Percentiles rank a stretch among this genome's conserved stretches.
phyloP scores from a whole-genome alignment of 2,797 vertebrate genomes.

The Thalassophryne amazonica region DNA sequence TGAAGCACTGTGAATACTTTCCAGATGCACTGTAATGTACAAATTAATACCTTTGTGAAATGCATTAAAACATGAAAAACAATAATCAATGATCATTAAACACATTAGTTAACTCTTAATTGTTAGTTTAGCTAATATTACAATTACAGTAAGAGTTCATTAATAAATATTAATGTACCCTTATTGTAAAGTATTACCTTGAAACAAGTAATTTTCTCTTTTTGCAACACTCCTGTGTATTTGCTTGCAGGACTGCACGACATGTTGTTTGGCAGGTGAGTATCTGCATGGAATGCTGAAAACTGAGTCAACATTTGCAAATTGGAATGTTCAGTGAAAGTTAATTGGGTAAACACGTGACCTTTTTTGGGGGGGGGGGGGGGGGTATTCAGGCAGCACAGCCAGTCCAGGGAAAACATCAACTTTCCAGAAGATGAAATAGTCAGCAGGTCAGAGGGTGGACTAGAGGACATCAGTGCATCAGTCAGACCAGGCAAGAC shows the following conservation, averaged over 20 bases:
- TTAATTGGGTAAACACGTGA: neutral
- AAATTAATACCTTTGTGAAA: too few species aligned
- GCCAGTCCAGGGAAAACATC: constrained; percentile 79
- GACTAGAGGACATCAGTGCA: constrained; percentile 38
- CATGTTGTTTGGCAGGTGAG: constrained; percentile 86
- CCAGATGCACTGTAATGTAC: too few species aligned
- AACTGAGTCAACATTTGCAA: too few species aligned
- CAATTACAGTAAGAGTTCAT: too few species aligned
- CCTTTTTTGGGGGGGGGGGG: neutral
- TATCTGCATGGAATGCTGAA: constrained; percentile 44
- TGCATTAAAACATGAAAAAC: too few species aligned
- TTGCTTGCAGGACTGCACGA: constrained; percentile 80
- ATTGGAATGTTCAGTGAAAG: neutral
- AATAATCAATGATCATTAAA: too few species aligned
- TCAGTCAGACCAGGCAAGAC: constrained; percentile 59
- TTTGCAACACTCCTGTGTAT: constrained; percentile 1
- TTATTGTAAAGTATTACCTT: too few species aligned
- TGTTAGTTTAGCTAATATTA: too few species aligned
- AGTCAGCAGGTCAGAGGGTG: constrained; percentile 39
- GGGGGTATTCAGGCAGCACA: constrained; percentile 62
- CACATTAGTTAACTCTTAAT: too few species aligned
- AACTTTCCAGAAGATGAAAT: constrained; percentile 80
- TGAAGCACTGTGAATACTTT: too few species aligned
- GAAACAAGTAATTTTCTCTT: neutral
- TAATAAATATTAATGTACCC: too few species aligned